Evolutionary conservation across 2,888 invertebrate species (phyloP), one percentile per base, ranked within the genome.

Genomic region (Beris chalybata): DNA sequence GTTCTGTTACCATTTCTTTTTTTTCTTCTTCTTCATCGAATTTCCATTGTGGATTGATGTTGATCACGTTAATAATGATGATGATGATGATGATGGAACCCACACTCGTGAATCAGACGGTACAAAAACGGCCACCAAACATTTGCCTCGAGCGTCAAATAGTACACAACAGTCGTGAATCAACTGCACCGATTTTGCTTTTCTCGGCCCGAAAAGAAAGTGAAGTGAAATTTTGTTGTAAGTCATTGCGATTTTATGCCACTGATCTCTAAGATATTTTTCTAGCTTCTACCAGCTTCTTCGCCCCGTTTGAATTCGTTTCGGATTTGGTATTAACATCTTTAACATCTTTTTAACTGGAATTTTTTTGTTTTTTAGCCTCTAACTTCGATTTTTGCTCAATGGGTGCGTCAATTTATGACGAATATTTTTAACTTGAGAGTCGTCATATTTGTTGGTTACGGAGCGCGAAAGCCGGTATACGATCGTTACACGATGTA

Each of bases 181-280:
- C 50, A 30, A 52, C 50, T 43, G n/a, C 50, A 13, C n/a, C 12
- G 58, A 15, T 15, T 61, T 61, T 50, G 48, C 61, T 61, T 61
- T 61, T 52, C 38, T 61, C 15, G 38, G 29, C 13, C 48, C 38
- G 52, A 61, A 61, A 61, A 52, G 61, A 61, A 61, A 61, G 61
- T 61, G 61, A 61, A 61, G 61, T 61, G 61, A 61, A 61, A 61
- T 61, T 52, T 43, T 38, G 38, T 15, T 43, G n/a, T 43, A 43
- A 61, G 52, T 61, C 52, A 61, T 59, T 48, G 58, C 48, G 29
- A 48, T 48, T 32, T 47, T 30, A 31, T 7, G 13, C 57, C 12
- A 30, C n/a, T 13, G 52, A 38, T 52, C 4, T 13, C 30, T 52
- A n/a, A 38, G 22, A 61, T 61, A 43, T 38, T 32, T 22, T 61